Conservation (phyloP, 1,140 invertebrate genomes). For the Antheraea pernyi region DNA sequence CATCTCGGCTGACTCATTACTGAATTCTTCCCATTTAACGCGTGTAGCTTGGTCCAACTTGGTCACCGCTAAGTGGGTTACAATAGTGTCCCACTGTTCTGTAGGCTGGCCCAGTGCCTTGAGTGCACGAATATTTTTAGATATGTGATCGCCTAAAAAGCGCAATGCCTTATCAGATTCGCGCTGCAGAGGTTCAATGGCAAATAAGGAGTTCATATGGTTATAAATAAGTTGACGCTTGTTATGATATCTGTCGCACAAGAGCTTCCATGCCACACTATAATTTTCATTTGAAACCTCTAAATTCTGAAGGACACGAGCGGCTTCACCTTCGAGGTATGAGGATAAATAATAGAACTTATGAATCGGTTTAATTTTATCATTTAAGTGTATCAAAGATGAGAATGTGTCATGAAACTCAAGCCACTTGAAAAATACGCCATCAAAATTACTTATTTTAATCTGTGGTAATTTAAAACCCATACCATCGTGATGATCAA, state of each 20-base stretch:
- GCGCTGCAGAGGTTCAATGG: slow-evolving; percentile 7
- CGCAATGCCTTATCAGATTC: slow-evolving; percentile 23
- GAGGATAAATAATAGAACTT: too few relatives aligned
- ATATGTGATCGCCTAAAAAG: slow-evolving; percentile 26
- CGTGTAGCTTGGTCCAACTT: slow-evolving; percentile 19
- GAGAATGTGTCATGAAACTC: too few relatives aligned
- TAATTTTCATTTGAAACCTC: not conserved
- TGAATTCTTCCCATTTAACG: slow-evolving; percentile 29
- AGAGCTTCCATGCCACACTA: not conserved
- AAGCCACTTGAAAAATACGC: too few relatives aligned
- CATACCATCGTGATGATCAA: too few relatives aligned
- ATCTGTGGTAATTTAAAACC: too few relatives aligned
- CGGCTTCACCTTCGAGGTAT: not conserved
- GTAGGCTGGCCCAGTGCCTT: slow-evolving; percentile 19
- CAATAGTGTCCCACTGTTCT: slow-evolving; percentile 23
- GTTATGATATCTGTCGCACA: not conserved
- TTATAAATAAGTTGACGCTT: not conserved
- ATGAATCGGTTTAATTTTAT: too few relatives aligned
- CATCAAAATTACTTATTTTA: too few relatives aligned
- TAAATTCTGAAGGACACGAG: too few relatives aligned
- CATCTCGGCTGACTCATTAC: slow-evolving; percentile 10
- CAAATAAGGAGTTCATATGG: slow-evolving; percentile 12
- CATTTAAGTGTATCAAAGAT: too few relatives aligned
- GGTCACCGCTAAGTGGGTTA: slow-evolving; percentile 14
- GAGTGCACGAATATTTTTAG: slow-evolving; percentile 28